phyloP scores from a whole-genome alignment of 2,888 invertebrate genomes.

The Leptinotarsa peninsularis region DNA sequence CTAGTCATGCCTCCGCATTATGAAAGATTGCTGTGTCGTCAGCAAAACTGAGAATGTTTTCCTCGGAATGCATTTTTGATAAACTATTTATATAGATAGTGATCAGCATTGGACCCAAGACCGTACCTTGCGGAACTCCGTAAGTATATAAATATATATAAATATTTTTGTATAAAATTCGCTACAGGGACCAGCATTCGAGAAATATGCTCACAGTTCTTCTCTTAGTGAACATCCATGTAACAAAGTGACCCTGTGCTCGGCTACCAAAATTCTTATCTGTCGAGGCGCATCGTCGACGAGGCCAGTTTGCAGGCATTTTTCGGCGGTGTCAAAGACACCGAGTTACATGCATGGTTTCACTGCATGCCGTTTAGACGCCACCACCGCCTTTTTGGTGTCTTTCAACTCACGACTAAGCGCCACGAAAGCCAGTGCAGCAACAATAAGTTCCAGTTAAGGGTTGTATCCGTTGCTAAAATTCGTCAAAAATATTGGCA shows the following conservation, averaged over 20 bases:
- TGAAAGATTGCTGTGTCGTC: too few species aligned
- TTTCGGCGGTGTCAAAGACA: slow-evolving; percentile 63
- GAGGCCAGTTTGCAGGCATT: slow-evolving; percentile 53
- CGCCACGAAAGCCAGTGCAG: slow-evolving; percentile 30
- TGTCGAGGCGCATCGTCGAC: slow-evolving; percentile 27
- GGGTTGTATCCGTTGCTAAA: too few species aligned
- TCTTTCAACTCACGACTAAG: slow-evolving; percentile 39
- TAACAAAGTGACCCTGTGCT: slow-evolving; percentile 30
- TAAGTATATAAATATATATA: too few species aligned
- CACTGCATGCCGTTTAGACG: slow-evolving; percentile 60
- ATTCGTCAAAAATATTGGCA: too few species aligned
- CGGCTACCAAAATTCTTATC: slow-evolving; percentile 32
- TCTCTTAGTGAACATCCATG: slow-evolving; percentile 6
- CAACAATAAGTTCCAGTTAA: neutral
- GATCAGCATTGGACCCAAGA: too few species aligned
- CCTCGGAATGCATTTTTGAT: too few species aligned
- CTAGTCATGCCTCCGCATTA: too few species aligned
- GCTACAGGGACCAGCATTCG: too few species aligned
- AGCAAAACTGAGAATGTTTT: too few species aligned
- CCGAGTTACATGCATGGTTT: slow-evolving; percentile 58
- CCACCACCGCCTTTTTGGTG: slow-evolving; percentile 54
- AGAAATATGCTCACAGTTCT: neutral
- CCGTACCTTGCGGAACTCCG: too few species aligned
- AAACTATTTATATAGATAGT: too few species aligned
- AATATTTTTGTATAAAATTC: too few species aligned